Percentiles rank a stretch among this genome's conserved stretches.
phyloP scores from a whole-genome alignment of 2,113 vertebrate genomes.

The Podocnemis expansa region DNA sequence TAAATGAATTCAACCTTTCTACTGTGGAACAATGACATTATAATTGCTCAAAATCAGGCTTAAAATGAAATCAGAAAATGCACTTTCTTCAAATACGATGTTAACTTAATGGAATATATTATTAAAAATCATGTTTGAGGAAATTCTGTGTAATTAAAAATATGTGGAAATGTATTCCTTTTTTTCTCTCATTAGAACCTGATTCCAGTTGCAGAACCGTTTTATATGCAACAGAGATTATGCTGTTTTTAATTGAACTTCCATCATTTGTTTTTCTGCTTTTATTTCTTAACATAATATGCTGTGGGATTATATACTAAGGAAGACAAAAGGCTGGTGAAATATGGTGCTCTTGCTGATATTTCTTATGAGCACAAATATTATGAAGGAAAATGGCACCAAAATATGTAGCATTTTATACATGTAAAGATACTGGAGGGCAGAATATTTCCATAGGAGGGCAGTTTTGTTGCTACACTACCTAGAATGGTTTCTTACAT shows the following conservation, averaged over 20 bases:
- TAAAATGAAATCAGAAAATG: constrained; percentile 85
- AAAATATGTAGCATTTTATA: constrained; percentile 54
- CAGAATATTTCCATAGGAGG: constrained; percentile 23
- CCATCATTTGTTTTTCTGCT: constrained; percentile 72
- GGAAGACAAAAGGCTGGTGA: constrained; percentile 79
- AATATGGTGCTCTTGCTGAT: constrained; percentile 76
- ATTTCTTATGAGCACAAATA: constrained; percentile 73
- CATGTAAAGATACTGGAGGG: constrained; percentile 7
- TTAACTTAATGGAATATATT: constrained; percentile 85
- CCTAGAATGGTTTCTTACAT: constrained; percentile 36
- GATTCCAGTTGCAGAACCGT: constrained; percentile 70
- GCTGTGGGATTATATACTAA: constrained; percentile 74
- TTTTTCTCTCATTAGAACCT: constrained; percentile 72
- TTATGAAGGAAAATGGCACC: constrained; percentile 65
- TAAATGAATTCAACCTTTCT: constrained; percentile 96
- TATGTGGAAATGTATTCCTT: constrained; percentile 78
- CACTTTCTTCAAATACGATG: constrained; percentile 82
- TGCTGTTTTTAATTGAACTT: constrained; percentile 79
- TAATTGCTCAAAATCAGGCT: constrained; percentile 91
- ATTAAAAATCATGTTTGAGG: constrained; percentile 84
- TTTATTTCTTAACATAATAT: constrained; percentile 79
- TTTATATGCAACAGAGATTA: constrained; percentile 70
- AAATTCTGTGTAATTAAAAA: constrained; percentile 83
- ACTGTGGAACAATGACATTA: constrained; percentile 88
- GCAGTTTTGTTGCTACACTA: constrained; percentile 42